Evolutionary conservation across 2,888 invertebrate genomes (phyloP), one percentile per base, ranked within the genome.

Genomic region (Phengaris alcon): DNA sequence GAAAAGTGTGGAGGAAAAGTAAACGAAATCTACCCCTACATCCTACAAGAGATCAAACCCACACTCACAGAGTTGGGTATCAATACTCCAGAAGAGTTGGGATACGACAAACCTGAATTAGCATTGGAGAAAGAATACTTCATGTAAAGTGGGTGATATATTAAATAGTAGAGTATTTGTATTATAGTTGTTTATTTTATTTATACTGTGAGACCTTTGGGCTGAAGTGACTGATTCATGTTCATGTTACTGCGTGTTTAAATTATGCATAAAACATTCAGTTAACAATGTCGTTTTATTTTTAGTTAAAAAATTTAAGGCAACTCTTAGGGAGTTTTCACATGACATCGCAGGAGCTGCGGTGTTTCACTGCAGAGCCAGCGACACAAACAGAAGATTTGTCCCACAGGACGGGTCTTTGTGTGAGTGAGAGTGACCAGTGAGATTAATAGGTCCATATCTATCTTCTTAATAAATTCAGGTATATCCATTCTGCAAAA

Each of bases 71-170:
- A 99, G 92, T 94, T 99, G 77, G 99, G 99, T 72, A 96, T 99
- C 81, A 96, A 96, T 75, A 98, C 99, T 52, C 97, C 97, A 0
- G 99, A 99, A 88, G 98, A 99, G 87, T 94, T 99, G 84, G 99
- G 99, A 78, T 99, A 98, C 85, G 99, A 99, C 91, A 97, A 98
- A 91, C 99, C 99, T 76, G 99, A 99, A 93, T 93, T 99, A 88
- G 98, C 97, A 78, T 94, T 98, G 80, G 91, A 96, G 83, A 95
- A 94, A 83, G 96, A 97, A 76, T 96, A 95, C 85, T 96, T 97
- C 77, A 94, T 96, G 83, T 94, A 95, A 90, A 82, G 82, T 72
- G 51, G 81, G 81, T 70, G 78, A 78, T 76, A 84, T 82, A 83
- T 82, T 87, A 88, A 86, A 87, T 80, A 87, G 90, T 93, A 91